These are phyloP conservation scores for Drosophila lacicola DNA, from an alignment of 2,888 invertebrate genomes.

Conservation along the genomic window DNA sequence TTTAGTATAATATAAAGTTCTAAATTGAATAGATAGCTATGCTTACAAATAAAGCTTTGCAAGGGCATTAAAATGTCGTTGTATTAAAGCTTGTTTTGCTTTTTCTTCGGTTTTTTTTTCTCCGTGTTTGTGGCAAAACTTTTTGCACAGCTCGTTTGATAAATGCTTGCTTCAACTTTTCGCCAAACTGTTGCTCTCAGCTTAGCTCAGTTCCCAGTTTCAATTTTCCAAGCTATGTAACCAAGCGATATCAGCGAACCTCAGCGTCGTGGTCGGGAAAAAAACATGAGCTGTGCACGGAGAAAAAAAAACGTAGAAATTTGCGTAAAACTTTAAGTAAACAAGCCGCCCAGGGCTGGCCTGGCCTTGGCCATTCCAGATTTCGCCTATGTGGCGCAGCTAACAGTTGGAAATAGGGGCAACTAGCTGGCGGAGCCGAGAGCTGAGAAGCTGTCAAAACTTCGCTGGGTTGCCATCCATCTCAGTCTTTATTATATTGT, in stretches of 20 bases:
- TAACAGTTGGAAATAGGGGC: conserved; percentile 12
- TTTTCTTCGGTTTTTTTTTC: conserved; percentile 29
- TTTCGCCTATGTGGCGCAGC: conserved; percentile 23
- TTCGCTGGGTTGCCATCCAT: conserved; percentile 48
- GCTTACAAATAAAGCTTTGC: neutral
- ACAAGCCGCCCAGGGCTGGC: conserved; percentile 47
- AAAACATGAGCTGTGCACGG: conserved; percentile 1
- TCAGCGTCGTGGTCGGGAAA: conserved; percentile 40
- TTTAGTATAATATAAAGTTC: neutral
- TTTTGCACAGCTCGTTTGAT: conserved; percentile 65
- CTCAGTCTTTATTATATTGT: conserved; percentile 34
- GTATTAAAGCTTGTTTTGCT: conserved; percentile 2
- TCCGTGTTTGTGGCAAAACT: conserved; percentile 47
- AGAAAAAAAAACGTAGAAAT: conserved; percentile 48
- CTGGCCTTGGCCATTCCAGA: conserved; percentile 39
- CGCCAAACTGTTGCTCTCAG: conserved; percentile 71
- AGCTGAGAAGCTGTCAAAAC: conserved; percentile 41
- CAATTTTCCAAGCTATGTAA: conserved; percentile 32
- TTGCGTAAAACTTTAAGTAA: conserved; percentile 73
- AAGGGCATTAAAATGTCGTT: conserved; percentile 53
- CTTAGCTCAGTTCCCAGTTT: conserved; percentile 31
- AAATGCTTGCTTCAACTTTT: conserved; percentile 73
- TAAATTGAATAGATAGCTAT: conserved; percentile 1
- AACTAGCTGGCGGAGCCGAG: conserved; percentile 20
- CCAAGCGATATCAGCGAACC: conserved; percentile 56